Conservation (phyloP, 2,888 invertebrate species). For the Herminia tarsipennalis region DNA sequence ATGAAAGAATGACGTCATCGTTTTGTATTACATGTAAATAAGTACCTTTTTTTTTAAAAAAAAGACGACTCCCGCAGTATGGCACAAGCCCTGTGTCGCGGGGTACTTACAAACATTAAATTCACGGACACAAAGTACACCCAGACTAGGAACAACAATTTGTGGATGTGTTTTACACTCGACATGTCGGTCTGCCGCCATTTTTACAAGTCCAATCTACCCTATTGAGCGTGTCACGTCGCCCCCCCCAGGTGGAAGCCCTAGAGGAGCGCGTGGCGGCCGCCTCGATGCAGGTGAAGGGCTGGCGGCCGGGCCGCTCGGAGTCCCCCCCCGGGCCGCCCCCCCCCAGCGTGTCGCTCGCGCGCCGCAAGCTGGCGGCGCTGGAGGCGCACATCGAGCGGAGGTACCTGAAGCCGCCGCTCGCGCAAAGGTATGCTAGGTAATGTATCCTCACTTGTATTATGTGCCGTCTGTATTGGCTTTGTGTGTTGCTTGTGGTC, state of each 20-base stretch:
- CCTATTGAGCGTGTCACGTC: no score
- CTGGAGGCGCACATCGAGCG: constrained; percentile 97
- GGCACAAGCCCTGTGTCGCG: no score
- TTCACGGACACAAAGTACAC: no score
- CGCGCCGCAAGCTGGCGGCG: constrained; percentile 90
- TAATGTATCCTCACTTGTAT: constrained; percentile 50
- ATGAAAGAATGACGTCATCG: no score
- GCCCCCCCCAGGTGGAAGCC: constrained; percentile 93
- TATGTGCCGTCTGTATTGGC: constrained; percentile 5
- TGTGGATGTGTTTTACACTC: no score
- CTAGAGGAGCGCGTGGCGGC: constrained; percentile 95
- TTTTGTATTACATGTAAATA: no score
- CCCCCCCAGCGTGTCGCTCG: constrained; percentile 86
- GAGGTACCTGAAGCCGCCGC: constrained; percentile 96
- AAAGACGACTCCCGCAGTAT: no score
- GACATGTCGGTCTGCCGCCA: no score
- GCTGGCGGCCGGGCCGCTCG: constrained; percentile 88
- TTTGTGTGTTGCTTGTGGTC: not conserved
- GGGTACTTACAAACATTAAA: no score
- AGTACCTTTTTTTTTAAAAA: no score
- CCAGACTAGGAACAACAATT: no score
- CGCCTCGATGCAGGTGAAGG: constrained; percentile 96
- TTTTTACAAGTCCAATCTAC: no score
- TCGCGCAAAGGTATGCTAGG: constrained; percentile 87
- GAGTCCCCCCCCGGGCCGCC: constrained; percentile 75